A percentile compares a stretch with the other conserved stretches of the same genome.
Conservation (phyloP, 2,888 invertebrate genomes). For the Blastobasis adustella region DNA sequence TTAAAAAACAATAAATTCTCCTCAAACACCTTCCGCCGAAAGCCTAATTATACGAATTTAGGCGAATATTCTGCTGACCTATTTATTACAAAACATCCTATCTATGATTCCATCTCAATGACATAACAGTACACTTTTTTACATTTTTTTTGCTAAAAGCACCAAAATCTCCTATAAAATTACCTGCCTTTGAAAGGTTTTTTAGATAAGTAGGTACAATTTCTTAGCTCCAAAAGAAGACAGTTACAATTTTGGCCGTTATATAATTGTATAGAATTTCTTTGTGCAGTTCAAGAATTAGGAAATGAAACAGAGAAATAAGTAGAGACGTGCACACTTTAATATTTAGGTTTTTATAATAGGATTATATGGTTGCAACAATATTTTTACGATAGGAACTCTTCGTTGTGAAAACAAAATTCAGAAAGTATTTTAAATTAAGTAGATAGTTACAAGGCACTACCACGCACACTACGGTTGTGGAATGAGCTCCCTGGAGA, state of each 20-base stretch:
- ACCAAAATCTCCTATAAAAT: constrained; percentile 52
- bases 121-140: constrained; percentile 56
- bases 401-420: no score
- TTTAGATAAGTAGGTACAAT: constrained; percentile 49
- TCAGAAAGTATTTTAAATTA: no score
- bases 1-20: constrained; percentile 65
- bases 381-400: no score
- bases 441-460: no score
- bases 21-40: constrained; percentile 46
- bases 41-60: constrained; percentile 55
- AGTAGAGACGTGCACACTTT: constrained; percentile 23
- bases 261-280: constrained; percentile 72
- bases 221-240: constrained; percentile 41
- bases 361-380: no score
- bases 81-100: constrained; percentile 57
- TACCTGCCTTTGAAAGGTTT: constrained; percentile 65
- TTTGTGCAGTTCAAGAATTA: constrained; percentile 47
- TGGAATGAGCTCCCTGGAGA: no score
- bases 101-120: constrained; percentile 42
- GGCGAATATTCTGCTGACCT: constrained; percentile 52
- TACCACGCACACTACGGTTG: no score
- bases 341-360: no score
- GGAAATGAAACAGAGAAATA: constrained; percentile 28
- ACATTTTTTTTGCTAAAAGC: constrained; percentile 42
- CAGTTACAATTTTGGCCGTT: constrained; percentile 74